Evolutionary conservation across 2,888 invertebrate species (phyloP).

Genomic region (Eilema griseolum): DNA sequence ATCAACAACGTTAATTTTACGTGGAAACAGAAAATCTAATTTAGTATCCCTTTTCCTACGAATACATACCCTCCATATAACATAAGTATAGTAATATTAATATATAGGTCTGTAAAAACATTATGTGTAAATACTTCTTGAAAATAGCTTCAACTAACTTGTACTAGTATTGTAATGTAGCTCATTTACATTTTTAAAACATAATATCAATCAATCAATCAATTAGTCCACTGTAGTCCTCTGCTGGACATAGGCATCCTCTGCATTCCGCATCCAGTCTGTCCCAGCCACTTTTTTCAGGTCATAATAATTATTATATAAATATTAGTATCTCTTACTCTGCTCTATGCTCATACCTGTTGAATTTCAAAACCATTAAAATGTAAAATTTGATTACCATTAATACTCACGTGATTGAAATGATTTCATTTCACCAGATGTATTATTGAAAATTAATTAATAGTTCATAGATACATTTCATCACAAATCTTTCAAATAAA

Average conservation of each 20-base stretch:
- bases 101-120: not conserved
- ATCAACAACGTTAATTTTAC: slow-evolving; percentile 20
- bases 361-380: not conserved
- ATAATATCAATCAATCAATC: too few relatives aligned
- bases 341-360: not conserved
- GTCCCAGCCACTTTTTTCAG: too few relatives aligned
- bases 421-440: not conserved
- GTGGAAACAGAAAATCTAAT: slow-evolving; percentile 18
- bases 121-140: not conserved
- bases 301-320: too few relatives aligned
- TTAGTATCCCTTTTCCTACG: slow-evolving; percentile 11
- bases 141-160: not conserved
- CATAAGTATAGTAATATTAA: not conserved
- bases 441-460: not conserved
- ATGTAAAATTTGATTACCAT: not conserved
- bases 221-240: too few relatives aligned
- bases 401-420: not conserved
- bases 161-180: too few relatives aligned
- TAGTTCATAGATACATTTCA: not conserved
- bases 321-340: too few relatives aligned
- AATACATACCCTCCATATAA: not conserved
- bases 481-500: slow-evolving; percentile 29
- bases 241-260: too few relatives aligned
- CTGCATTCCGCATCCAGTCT: too few relatives aligned
- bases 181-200: not conserved